These are phyloP conservation scores for Hipparchia sbordonii DNA, from an alignment of 2,888 invertebrate genomes.

Conservation along the genomic window DNA sequence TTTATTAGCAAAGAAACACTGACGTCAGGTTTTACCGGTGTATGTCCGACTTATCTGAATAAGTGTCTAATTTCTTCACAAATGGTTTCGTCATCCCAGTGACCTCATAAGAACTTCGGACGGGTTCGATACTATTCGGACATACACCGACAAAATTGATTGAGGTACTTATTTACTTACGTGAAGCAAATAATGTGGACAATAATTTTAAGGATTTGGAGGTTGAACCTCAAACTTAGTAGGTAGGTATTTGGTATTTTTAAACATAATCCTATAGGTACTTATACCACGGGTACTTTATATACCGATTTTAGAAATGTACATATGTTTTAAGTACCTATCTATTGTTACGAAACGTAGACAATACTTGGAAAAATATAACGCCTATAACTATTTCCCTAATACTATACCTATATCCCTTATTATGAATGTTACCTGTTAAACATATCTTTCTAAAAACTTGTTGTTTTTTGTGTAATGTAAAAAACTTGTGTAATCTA, in stretches of 20 bases:
- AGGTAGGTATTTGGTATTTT: too few relatives aligned
- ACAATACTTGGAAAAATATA: constrained; percentile 15
- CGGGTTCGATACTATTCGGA: background rate
- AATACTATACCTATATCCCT: constrained; percentile 11
- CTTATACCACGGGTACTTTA: background rate
- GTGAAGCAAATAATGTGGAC: background rate
- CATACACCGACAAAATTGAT: background rate
- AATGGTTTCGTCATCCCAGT: background rate
- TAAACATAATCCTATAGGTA: background rate
- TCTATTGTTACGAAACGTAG: constrained; percentile 15
- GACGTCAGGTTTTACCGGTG: background rate
- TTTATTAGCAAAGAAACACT: background rate
- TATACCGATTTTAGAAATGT: background rate
- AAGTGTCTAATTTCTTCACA: background rate
- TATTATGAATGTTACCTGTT: constrained; percentile 35
- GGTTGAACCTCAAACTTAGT: background rate
- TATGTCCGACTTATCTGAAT: background rate
- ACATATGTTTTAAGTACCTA: background rate
- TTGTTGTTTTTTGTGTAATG: constrained; percentile 69
- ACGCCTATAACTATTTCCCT: too few relatives aligned
- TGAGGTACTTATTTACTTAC: too few relatives aligned
- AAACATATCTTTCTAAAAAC: constrained; percentile 33
- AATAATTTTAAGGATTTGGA: background rate
- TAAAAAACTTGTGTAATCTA: constrained; percentile 58
- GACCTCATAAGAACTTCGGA: background rate